These are phyloP conservation scores for Mandrillus leucophaeus DNA, from an alignment of 2,113 vertebrate genomes.

Conservation along the genomic window DNA sequence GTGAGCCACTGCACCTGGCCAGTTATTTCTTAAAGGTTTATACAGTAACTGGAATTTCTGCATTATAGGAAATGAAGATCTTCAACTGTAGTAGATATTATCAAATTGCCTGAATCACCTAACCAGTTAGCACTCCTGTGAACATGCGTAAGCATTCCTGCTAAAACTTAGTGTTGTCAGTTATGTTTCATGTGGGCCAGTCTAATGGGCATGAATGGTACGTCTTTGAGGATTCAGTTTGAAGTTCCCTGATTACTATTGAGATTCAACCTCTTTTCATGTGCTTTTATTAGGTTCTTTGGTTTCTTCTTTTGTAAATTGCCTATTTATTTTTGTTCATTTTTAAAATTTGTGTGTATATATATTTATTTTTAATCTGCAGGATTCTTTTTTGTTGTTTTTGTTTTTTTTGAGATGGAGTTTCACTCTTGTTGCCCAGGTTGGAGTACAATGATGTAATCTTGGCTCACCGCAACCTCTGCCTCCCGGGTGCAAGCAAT, in stretches of 20 bases:
- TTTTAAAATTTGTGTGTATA: background rate
- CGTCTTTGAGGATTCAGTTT: background rate
- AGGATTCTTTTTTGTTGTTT: background rate
- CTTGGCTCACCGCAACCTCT: too few species aligned
- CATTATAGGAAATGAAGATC: background rate
- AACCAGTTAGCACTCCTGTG: background rate
- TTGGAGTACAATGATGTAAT: too few species aligned
- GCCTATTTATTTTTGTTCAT: background rate
- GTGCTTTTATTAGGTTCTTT: background rate
- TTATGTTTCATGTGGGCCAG: background rate
- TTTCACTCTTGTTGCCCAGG: too few species aligned
- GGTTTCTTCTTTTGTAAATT: slow-evolving; percentile 5
- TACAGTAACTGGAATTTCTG: background rate
- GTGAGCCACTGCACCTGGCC: too few species aligned
- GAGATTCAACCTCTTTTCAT: background rate
- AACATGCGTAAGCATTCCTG: background rate
- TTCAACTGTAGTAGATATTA: background rate
- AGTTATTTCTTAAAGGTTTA: background rate
- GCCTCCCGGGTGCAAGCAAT: too few species aligned
- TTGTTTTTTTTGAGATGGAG: background rate
- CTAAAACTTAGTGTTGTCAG: background rate
- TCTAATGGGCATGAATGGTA: background rate
- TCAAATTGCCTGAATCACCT: background rate
- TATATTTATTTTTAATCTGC: background rate
- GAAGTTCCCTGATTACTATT: background rate